These are phyloP conservation scores for Euborellia annulipes DNA, from an alignment of 1,140 invertebrate genomes.

Conservation along the genomic window DNA sequence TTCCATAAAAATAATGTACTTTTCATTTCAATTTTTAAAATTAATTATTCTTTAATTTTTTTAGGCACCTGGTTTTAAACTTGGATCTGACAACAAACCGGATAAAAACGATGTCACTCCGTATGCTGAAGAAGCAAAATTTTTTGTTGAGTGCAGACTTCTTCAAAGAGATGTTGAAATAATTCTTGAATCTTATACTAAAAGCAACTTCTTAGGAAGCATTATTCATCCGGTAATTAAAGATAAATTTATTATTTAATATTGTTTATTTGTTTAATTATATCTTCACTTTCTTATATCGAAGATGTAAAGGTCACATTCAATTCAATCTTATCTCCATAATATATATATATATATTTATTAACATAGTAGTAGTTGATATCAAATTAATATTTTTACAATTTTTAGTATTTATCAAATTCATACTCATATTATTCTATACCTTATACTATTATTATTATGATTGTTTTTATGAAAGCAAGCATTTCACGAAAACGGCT, in stretches of 20 bases:
- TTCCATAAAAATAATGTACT: no score
- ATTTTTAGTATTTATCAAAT: neutral
- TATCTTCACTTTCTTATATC: neutral
- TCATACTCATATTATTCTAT: neutral
- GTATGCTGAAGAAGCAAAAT: slow-evolving; percentile 70
- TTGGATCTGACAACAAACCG: slow-evolving; percentile 47
- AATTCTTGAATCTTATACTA: slow-evolving; percentile 78
- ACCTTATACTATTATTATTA: neutral
- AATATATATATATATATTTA: no score
- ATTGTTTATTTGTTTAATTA: slow-evolving; percentile 5
- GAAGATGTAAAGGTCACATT: neutral
- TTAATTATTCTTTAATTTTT: no score
- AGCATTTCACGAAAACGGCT: no score
- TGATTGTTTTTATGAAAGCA: neutral
- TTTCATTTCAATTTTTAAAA: no score
- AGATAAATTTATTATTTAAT: slow-evolving; percentile 2
- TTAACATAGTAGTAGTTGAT: no score
- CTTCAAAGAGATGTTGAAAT: slow-evolving; percentile 89
- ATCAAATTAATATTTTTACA: no score
- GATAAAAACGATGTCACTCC: slow-evolving; percentile 37
- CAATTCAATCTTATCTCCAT: no score
- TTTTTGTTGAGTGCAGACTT: slow-evolving; percentile 78
- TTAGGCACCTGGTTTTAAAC: slow-evolving; percentile 57
- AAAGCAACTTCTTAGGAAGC: slow-evolving; percentile 81
- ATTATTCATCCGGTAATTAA: slow-evolving; percentile 71